Conservation (phyloP, 1,140 invertebrate genomes). For the Ostrea edulis region DNA sequence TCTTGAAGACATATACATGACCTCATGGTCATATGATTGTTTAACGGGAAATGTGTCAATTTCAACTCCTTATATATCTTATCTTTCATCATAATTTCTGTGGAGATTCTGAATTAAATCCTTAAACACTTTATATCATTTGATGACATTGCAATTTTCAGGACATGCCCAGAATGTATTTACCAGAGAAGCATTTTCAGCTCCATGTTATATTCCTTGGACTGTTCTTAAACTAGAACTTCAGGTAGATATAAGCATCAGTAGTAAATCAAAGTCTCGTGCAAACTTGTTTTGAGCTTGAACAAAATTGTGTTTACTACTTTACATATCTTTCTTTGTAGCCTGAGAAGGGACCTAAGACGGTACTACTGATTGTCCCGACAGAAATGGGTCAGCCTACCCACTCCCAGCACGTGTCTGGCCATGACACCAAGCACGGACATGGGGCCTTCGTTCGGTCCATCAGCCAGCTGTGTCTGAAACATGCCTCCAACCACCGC, state of each 20-base stretch:
- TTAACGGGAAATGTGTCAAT: no score
- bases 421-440: constrained; percentile 58
- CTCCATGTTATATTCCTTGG: constrained; percentile 69
- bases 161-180: constrained; percentile 65
- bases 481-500: constrained; percentile 62
- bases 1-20: no score
- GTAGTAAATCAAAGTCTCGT: neutral
- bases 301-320: neutral
- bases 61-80: no score
- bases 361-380: constrained; percentile 65
- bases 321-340: constrained; percentile 28
- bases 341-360: constrained; percentile 61
- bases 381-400: constrained; percentile 59
- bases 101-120: no score
- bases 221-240: constrained; percentile 66
- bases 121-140: no score
- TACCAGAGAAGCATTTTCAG: constrained; percentile 61
- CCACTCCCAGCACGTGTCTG: constrained; percentile 51
- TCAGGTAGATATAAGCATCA: constrained; percentile 45
- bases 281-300: neutral
- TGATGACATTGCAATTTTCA: constrained; percentile 28
- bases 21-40: no score
- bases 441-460: constrained; percentile 65
- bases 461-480: constrained; percentile 63
- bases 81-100: no score